phyloP scores from a whole-genome alignment of 2,888 invertebrate genomes.

The Ptilodon capucinus region DNA sequence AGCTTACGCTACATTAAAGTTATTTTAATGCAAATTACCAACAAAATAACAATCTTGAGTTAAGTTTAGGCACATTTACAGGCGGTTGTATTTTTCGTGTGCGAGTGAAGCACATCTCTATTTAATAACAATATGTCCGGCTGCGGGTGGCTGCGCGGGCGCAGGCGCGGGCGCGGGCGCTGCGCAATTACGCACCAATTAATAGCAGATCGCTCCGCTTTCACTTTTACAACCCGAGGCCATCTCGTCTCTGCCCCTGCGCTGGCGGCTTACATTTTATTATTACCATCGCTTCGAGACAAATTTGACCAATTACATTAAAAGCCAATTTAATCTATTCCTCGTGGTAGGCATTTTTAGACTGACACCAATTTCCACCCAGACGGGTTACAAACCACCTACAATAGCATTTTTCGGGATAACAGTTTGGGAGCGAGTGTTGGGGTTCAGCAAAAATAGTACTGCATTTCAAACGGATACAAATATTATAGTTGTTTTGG shows the following conservation, averaged over 20 bases:
- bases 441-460: too few relatives aligned
- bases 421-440: too few relatives aligned
- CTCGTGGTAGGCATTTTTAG: neutral
- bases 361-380: too few relatives aligned
- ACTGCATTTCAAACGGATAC: too few relatives aligned
- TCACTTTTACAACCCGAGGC: conserved; percentile 28
- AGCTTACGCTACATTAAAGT: too few relatives aligned
- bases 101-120: conserved; percentile 14
- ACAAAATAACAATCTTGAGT: too few relatives aligned
- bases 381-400: too few relatives aligned
- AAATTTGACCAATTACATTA: neutral
- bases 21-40: too few relatives aligned
- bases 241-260: conserved; percentile 5
- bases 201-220: conserved; percentile 39
- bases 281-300: neutral
- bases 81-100: too few relatives aligned
- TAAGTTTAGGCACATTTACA: too few relatives aligned
- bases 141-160: conserved; percentile 17
- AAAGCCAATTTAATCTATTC: neutral
- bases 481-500: too few relatives aligned
- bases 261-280: conserved; percentile 16
- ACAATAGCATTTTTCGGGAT: too few relatives aligned
- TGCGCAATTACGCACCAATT: conserved; percentile 60
- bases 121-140: conserved; percentile 44
- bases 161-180: conserved; percentile 13